Evolutionary conservation across 2,888 invertebrate species (phyloP).

Genomic region (Eilema caniola): DNA sequence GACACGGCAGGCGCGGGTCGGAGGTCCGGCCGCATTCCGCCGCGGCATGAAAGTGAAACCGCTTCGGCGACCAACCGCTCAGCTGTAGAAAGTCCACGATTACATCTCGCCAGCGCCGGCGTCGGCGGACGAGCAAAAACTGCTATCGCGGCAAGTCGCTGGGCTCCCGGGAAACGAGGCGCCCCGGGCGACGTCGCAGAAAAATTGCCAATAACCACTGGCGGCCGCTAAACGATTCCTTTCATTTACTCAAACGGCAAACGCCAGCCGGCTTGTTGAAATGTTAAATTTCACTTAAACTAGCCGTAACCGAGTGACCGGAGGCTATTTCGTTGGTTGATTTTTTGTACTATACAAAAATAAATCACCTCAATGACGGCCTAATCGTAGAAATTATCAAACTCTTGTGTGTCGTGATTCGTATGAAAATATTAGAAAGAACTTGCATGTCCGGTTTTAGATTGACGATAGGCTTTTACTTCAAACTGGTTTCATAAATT

Average conservation of each 20-base stretch:
- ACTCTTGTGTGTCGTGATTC: constrained; percentile 55
- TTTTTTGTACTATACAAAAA: constrained; percentile 57
- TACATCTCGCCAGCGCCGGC: constrained; percentile 74
- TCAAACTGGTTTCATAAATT: constrained; percentile 44
- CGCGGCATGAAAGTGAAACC: constrained; percentile 85
- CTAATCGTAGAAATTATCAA: constrained; percentile 60
- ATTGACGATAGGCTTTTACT: constrained; percentile 52
- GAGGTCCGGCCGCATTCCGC: constrained; percentile 85
- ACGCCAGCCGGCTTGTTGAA: constrained; percentile 56
- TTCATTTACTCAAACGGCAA: constrained; percentile 25
- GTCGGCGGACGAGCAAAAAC: constrained; percentile 80
- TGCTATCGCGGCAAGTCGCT: constrained; percentile 72
- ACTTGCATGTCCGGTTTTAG: constrained; percentile 61
- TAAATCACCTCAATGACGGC: constrained; percentile 52
- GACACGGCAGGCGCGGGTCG: constrained; percentile 76
- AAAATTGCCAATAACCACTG: constrained; percentile 69
- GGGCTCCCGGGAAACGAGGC: constrained; percentile 78
- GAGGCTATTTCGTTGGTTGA: constrained; percentile 58
- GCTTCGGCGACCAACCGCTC: constrained; percentile 74
- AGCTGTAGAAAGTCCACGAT: constrained; percentile 86
- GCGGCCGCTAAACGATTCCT: constrained; percentile 44
- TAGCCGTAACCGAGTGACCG: constrained; percentile 58
- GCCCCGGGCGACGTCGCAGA: constrained; percentile 72
- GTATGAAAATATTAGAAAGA: constrained; percentile 58
- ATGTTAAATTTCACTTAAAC: constrained; percentile 72